Evolutionary conservation across 2,888 invertebrate species (phyloP), one percentile per base, ranked within the genome.

Genomic region (Oscheius sp.): DNA sequence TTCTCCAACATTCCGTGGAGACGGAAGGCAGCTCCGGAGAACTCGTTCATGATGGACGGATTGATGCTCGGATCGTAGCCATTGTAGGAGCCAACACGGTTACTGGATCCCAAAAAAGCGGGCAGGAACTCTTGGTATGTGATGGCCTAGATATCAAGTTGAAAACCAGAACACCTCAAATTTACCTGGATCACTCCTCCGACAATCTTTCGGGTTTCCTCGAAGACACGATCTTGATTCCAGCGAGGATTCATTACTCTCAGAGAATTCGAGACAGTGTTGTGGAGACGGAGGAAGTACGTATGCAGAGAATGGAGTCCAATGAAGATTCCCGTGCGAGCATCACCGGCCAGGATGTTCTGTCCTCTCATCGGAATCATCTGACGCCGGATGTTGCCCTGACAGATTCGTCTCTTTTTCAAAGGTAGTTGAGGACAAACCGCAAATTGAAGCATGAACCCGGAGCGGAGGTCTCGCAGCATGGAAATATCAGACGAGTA

Each of bases 1-100:
- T 87, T 87, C 79, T 85, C 57, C 70, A 99, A 96, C 77, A 99
- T 91, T 0, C 96, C 94, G 90, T 99, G 99, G 0, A 99, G 97
- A 75, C 90, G 92, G 68, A 97, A 91, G 0, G 97, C 98, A 13
- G 96, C 97, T 0, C 97, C 96, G 0, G 98, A 95, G 90, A 99
- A 99, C 51, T 95, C 96, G 89, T 97, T 98, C 1, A 95, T 93
- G 82, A 99, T 93, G 2, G 94, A 93, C 0, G 97, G 94, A 89
- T 98, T 93, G 0, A 94, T 82, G 57, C 92, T 92, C 0, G 94
- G 92, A 89, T 97, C 91, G 89, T 99, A 99, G 73, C 94, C 94
- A 58, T 91, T 91, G 89, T 96, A 98, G 57, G 92, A 89, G 0
- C 94, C 95, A 57, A 98, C 88, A 88, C 76, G 73, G 91, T 94